Evolutionary conservation across 2,888 invertebrate species (phyloP).

Genomic region (Cordylochernes scorpioides): DNA sequence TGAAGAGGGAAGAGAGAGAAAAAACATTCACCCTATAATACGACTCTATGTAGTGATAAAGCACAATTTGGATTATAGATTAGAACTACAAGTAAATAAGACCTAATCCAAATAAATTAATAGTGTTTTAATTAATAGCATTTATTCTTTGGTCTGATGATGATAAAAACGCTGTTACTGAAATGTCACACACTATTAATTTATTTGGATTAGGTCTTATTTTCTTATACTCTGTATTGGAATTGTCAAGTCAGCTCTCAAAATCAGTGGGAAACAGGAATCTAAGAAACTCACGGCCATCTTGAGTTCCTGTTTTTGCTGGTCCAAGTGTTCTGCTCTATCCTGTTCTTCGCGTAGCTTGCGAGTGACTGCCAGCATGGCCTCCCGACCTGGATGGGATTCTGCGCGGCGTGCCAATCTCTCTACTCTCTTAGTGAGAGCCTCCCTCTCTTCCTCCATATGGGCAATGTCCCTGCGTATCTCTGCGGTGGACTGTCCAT

Average conservation of each 20-base stretch:
- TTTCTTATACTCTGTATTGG: neutral
- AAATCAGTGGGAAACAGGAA: too few species aligned
- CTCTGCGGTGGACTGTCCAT: conserved; percentile 38
- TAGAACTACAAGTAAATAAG: too few species aligned
- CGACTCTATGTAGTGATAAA: too few species aligned
- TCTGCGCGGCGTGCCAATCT: conserved; percentile 31
- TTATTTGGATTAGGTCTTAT: neutral
- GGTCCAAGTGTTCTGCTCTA: conserved; percentile 29
- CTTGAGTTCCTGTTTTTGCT: conserved; percentile 32
- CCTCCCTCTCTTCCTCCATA: conserved; percentile 60
- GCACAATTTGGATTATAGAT: too few species aligned
- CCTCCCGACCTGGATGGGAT: conserved; percentile 35
- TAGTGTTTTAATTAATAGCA: too few species aligned
- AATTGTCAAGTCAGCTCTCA: neutral
- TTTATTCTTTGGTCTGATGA: too few species aligned
- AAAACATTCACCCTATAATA: too few species aligned
- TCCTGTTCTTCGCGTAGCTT: conserved; percentile 32
- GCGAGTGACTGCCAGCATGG: conserved; percentile 31
- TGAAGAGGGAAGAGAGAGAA: too few species aligned
- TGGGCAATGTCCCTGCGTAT: conserved; percentile 54
- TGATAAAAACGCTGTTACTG: too few species aligned
- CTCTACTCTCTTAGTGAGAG: conserved; percentile 35
- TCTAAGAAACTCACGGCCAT: conserved; percentile 19
- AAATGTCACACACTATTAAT: too few species aligned
- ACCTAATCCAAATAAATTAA: too few species aligned